phyloP scores from a whole-genome alignment of 2,113 vertebrate species.

The Turdus rufiventris region DNA sequence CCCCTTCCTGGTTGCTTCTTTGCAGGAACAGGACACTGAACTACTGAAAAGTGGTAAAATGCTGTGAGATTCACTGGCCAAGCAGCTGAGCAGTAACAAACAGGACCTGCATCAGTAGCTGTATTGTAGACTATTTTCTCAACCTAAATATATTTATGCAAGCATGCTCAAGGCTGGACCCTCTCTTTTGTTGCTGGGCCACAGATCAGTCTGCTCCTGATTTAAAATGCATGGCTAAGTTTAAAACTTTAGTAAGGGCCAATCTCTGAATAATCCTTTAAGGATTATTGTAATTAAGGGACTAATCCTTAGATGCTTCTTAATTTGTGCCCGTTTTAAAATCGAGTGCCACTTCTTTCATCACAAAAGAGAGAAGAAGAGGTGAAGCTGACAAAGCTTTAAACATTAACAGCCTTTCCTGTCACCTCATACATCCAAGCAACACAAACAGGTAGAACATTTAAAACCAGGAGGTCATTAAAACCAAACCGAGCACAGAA shows the following conservation, averaged over 20 bases:
- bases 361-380: constrained; percentile 65
- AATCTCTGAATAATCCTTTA: constrained; percentile 62
- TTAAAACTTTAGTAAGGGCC: constrained; percentile 59
- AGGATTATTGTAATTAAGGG: constrained; percentile 69
- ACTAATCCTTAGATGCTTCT: constrained; percentile 54
- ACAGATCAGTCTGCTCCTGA: constrained; percentile 1
- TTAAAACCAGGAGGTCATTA: background rate
- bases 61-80: background rate
- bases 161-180: background rate
- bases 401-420: constrained; percentile 55
- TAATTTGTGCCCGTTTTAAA: constrained; percentile 58
- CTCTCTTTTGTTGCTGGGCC: constrained; percentile 16
- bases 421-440: constrained; percentile 16
- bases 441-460: background rate
- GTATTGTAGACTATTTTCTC: background rate
- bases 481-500: background rate
- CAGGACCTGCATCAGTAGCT: background rate
- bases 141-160: background rate
- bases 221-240: constrained; percentile 62
- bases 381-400: constrained; percentile 64
- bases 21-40: background rate
- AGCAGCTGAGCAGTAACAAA: background rate
- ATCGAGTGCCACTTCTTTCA: constrained; percentile 45
- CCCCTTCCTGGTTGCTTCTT: background rate
- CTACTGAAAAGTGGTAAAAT: background rate